These are phyloP conservation scores for Deroptyus accipitrinus DNA, from an alignment of 2,113 vertebrate species.

Conservation along the genomic window DNA sequence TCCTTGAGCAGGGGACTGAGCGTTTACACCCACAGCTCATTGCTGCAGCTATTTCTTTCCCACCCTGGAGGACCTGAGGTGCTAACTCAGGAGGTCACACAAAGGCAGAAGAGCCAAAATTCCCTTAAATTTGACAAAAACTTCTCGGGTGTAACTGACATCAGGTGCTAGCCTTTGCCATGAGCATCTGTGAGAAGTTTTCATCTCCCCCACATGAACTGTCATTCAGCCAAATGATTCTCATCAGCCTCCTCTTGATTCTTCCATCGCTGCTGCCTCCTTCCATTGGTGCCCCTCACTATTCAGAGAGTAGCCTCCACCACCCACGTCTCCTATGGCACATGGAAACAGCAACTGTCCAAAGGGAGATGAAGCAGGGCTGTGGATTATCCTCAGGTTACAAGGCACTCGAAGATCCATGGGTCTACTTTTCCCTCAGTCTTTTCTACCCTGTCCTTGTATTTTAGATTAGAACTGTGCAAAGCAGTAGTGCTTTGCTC, in stretches of 20 bases:
- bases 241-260: neutral
- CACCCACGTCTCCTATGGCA: neutral
- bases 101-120: neutral
- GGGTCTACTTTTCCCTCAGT: neutral
- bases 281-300: neutral
- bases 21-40: neutral
- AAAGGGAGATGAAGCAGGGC: neutral
- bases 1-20: neutral
- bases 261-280: neutral
- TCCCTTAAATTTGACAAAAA: neutral
- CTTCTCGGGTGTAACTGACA: neutral
- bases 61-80: neutral
- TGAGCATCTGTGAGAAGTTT: neutral
- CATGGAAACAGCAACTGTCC: neutral
- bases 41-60: neutral
- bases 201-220: neutral
- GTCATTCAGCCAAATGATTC: neutral
- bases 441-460: neutral
- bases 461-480: neutral
- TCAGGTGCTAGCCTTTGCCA: neutral
- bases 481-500: neutral
- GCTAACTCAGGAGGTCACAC: neutral
- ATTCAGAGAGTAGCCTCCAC: neutral
- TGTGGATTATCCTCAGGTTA: neutral
- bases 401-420: neutral